These are phyloP conservation scores for Amblyjoppa proteus DNA, from an alignment of 2,888 invertebrate genomes.

Conservation along the genomic window DNA sequence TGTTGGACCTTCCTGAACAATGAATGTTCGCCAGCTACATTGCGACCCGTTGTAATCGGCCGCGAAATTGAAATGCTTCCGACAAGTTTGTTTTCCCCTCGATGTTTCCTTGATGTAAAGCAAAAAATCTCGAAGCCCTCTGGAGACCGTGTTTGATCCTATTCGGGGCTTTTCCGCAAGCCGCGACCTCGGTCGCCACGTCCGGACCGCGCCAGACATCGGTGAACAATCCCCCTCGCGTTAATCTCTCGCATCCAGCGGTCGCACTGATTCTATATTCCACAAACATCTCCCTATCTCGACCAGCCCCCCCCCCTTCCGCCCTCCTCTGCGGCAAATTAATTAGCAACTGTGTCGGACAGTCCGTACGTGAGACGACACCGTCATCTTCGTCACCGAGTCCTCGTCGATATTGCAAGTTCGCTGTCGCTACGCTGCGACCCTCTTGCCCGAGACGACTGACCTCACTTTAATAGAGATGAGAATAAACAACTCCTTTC, in stretches of 20 bases:
- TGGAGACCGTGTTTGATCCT: constrained; percentile 34
- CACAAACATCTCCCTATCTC: constrained; percentile 15
- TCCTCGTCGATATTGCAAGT: neutral
- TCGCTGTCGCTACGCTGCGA: neutral
- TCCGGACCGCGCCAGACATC: neutral
- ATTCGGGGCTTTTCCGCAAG: constrained; percentile 53
- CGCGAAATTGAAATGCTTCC: neutral
- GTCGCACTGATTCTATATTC: constrained; percentile 50
- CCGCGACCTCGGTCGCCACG: constrained; percentile 5
- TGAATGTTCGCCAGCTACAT: too few relatives aligned
- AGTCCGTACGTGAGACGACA: constrained; percentile 41
- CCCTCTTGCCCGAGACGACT: neutral
- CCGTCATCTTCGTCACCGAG: neutral
- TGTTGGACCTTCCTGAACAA: too few relatives aligned
- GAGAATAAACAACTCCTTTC: neutral
- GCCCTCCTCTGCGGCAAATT: constrained; percentile 36
- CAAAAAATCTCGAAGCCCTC: neutral
- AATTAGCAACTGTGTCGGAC: constrained; percentile 46
- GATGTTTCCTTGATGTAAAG: too few relatives aligned
- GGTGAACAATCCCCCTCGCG: constrained; percentile 24
- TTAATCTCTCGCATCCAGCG: constrained; percentile 25
- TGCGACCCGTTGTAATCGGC: too few relatives aligned
- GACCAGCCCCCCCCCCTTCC: neutral
- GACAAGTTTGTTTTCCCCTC: neutral
- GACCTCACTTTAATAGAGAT: constrained; percentile 6